Evolutionary conservation across 1,140 invertebrate species (phyloP).

Genomic region (Lamellibrachia luymesi): DNA sequence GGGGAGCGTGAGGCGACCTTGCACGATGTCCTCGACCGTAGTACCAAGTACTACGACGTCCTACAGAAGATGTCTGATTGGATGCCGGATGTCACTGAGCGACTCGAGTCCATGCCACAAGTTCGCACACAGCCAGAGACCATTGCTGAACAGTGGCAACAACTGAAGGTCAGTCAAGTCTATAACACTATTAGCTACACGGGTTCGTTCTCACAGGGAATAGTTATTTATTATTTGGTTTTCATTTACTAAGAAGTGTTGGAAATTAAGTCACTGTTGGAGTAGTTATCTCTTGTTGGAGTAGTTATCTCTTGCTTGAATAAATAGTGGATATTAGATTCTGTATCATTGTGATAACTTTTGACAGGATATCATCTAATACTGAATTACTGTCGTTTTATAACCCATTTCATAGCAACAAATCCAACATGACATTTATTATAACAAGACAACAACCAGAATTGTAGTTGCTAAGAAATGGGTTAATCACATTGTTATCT

Average conservation of each 20-base stretch:
- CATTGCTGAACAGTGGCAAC: constrained; percentile 71
- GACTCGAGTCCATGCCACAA: constrained; percentile 64
- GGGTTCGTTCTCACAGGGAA: neutral
- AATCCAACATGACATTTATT: no score
- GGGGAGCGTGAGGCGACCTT: constrained; percentile 46
- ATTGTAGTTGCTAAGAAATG: no score
- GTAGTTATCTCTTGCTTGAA: neutral
- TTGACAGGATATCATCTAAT: neutral
- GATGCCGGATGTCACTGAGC: constrained; percentile 69
- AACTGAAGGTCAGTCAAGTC: constrained; percentile 61
- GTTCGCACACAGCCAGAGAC: constrained; percentile 72
- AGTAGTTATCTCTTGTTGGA: neutral
- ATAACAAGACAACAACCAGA: no score
- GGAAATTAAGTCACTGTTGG: neutral
- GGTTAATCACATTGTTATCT: no score
- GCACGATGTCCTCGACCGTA: constrained; percentile 53
- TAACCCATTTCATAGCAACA: no score
- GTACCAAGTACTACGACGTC: constrained; percentile 85
- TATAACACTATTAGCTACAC: neutral
- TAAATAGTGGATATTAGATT: neutral
- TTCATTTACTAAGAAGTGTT: neutral
- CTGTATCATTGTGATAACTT: neutral
- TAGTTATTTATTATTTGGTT: neutral
- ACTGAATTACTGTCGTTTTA: neutral
- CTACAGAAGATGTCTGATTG: constrained; percentile 78